Percentiles rank a stretch among this genome's conserved stretches.
phyloP scores from a whole-genome alignment of 2,797 vertebrate genomes.

The Gallinago solitaria region DNA sequence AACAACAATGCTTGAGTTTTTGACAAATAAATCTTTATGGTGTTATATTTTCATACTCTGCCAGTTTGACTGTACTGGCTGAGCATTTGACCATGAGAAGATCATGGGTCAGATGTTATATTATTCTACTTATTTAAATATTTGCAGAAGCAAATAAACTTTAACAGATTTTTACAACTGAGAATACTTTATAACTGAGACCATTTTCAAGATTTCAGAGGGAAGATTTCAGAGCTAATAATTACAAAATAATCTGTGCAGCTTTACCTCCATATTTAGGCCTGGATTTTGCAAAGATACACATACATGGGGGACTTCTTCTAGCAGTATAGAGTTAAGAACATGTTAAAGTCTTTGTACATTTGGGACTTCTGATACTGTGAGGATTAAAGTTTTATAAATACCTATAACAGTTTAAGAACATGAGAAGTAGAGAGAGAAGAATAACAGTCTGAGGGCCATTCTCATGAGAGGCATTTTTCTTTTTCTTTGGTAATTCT shows the following conservation, averaged over 20 bases:
- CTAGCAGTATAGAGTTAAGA: neutral
- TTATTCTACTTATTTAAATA: neutral
- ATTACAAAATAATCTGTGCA: neutral
- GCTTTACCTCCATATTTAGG: neutral
- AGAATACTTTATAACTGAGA: neutral
- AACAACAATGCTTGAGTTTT: neutral
- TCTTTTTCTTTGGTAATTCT: neutral
- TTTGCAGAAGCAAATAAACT: neutral
- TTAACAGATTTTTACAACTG: neutral
- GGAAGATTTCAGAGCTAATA: neutral
- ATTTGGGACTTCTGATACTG: neutral
- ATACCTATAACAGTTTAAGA: conserved; percentile 46
- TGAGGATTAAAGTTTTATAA: conserved; percentile 42
- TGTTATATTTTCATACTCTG: neutral
- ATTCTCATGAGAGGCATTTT: neutral
- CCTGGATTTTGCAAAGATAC: neutral
- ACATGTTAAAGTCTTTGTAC: conserved; percentile 14
- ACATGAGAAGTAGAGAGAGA: neutral
- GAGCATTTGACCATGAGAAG: neutral
- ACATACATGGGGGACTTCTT: neutral
- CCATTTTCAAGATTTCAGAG: neutral
- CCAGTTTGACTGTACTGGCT: neutral
- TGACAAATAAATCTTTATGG: neutral
- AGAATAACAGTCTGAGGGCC: neutral
- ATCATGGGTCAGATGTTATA: neutral